Evolutionary conservation across 2,113 vertebrate species (phyloP).

Genomic region (Tupaia tana): DNA sequence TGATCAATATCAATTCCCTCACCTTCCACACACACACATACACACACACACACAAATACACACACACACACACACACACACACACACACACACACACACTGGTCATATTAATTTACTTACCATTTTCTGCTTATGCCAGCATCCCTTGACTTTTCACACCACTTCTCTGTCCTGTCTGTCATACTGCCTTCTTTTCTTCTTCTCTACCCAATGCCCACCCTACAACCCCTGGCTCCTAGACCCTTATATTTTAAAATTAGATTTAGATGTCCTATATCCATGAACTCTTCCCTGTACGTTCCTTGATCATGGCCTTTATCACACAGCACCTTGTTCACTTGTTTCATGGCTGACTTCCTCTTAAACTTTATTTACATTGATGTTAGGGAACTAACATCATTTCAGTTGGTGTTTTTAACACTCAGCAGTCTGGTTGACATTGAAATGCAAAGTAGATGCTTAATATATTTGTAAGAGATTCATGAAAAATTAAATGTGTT

Average conservation of each 20-base stretch:
- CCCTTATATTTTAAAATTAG: background rate
- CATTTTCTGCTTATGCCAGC: background rate
- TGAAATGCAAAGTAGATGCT: background rate
- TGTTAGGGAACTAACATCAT: background rate
- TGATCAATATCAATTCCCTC: background rate
- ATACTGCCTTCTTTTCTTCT: too few relatives aligned
- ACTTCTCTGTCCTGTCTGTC: background rate
- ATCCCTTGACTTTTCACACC: background rate
- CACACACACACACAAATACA: too few relatives aligned
- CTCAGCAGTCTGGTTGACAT: background rate
- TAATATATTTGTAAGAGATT: background rate
- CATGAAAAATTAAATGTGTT: background rate
- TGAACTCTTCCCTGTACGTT: background rate
- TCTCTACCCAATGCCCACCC: accelerated
- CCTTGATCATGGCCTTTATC: background rate
- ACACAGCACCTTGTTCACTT: background rate
- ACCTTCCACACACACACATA: too few relatives aligned
- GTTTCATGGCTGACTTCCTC: background rate
- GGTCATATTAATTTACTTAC: background rate
- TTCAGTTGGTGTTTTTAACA: constrained; percentile 8
- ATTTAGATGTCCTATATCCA: background rate
- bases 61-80: too few relatives aligned
- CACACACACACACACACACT: too few relatives aligned
- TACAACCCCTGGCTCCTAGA: background rate
- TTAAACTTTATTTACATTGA: background rate